phyloP scores from a whole-genome alignment of 2,888 invertebrate genomes.

The Eudemis profundana region DNA sequence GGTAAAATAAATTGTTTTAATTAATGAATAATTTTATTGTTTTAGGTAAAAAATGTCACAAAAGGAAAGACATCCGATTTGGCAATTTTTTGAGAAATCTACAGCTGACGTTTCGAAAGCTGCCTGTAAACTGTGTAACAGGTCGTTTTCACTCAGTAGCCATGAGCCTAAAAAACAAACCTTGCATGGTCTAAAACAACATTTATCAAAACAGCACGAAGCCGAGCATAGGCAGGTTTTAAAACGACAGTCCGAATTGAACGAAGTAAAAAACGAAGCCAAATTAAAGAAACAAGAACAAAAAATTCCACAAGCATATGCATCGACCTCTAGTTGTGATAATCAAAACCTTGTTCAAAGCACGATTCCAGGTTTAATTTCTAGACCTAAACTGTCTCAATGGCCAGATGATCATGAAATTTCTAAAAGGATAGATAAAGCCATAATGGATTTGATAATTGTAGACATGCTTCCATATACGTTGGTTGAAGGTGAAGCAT shows the following conservation, averaged over 20 bases:
- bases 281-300: conserved; percentile 43
- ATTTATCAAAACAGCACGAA: conserved; percentile 45
- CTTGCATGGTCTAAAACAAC: conserved; percentile 42
- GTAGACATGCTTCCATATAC: conserved; percentile 50
- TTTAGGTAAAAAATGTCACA: conserved; percentile 30
- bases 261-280: conserved; percentile 42
- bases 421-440: conserved; percentile 48
- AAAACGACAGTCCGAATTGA: conserved; percentile 44
- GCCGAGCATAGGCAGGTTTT: conserved; percentile 41
- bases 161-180: conserved; percentile 44
- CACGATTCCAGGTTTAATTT: conserved; percentile 45
- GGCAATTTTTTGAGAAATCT: conserved; percentile 26
- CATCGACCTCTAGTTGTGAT: conserved; percentile 32
- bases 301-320: conserved; percentile 27
- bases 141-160: conserved; percentile 40
- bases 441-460: conserved; percentile 51
- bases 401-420: conserved; percentile 50
- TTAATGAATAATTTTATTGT: conserved; percentile 11
- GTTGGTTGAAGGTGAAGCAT: conserved; percentile 47
- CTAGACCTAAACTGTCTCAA: conserved; percentile 43
- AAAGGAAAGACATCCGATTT: conserved; percentile 36
- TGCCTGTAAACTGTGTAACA: conserved; percentile 43
- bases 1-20: conserved; percentile 18
- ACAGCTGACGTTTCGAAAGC: conserved; percentile 34
- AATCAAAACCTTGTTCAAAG: conserved; percentile 45